These are phyloP conservation scores for Sarcophilus harrisii DNA, from an alignment of 2,797 vertebrate genomes.

Conservation along the genomic window DNA sequence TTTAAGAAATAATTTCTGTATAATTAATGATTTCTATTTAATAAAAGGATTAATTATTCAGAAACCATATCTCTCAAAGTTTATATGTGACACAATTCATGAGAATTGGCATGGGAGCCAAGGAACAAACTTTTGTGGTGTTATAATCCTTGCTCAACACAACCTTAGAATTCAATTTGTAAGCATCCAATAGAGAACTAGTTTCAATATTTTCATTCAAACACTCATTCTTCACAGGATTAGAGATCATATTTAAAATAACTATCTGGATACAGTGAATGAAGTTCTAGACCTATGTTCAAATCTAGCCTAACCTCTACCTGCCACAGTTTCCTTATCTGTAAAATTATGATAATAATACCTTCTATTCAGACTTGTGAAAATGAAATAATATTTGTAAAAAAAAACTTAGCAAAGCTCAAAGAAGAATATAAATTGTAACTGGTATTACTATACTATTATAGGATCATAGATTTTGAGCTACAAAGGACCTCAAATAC, in stretches of 20 bases:
- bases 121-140: neutral
- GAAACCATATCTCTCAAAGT: no score
- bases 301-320: neutral
- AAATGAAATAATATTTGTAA: neutral
- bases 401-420: neutral
- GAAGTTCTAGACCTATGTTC: slow-evolving; percentile 12
- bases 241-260: neutral
- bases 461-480: neutral
- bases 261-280: neutral
- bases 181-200: neutral
- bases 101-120: neutral
- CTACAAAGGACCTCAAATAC: neutral
- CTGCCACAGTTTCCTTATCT: neutral
- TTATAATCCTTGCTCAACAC: neutral
- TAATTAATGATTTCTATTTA: neutral
- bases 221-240: neutral
- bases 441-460: neutral
- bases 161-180: neutral
- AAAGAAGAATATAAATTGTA: neutral
- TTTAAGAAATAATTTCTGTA: neutral
- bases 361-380: no score
- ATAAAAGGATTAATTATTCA: neutral
- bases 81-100: neutral
- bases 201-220: neutral
- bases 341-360: neutral